phyloP scores from a whole-genome alignment of 2,113 vertebrate species.

The Lichenostomus cassidix region DNA sequence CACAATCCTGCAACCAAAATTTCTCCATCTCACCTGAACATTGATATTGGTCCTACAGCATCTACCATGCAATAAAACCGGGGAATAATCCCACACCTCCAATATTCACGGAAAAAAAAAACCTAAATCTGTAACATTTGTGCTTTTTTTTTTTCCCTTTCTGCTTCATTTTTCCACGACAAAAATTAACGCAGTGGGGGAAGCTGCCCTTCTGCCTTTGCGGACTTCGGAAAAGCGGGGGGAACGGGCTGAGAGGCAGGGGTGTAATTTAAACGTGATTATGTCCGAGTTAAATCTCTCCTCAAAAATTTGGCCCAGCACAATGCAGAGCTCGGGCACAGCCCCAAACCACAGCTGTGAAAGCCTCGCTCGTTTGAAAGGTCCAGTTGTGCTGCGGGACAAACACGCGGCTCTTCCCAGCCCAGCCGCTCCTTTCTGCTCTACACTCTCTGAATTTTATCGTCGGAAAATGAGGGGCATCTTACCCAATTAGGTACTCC shows the following conservation, averaged over 20 bases:
- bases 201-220: neutral
- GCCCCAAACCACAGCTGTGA: slow-evolving; percentile 34
- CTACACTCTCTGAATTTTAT: slow-evolving; percentile 46
- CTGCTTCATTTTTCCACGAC: neutral
- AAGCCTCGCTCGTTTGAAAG: neutral
- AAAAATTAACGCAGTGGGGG: neutral
- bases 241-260: neutral
- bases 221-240: neutral
- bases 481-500: slow-evolving; percentile 54
- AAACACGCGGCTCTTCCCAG: neutral
- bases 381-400: slow-evolving; percentile 42
- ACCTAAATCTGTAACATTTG: neutral
- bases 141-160: neutral
- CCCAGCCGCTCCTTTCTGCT: neutral
- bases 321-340: neutral
- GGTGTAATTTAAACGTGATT: neutral
- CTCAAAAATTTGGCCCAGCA: neutral
- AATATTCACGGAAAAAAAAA: neutral
- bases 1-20: neutral
- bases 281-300: neutral
- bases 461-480: slow-evolving; percentile 53
- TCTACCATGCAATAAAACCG: neutral
- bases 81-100: neutral
- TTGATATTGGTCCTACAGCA: neutral
- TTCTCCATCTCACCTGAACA: neutral